Base-by-base conservation (phyloP, 2,888 invertebrate species). In the Eristalis intricaria region DNA sequence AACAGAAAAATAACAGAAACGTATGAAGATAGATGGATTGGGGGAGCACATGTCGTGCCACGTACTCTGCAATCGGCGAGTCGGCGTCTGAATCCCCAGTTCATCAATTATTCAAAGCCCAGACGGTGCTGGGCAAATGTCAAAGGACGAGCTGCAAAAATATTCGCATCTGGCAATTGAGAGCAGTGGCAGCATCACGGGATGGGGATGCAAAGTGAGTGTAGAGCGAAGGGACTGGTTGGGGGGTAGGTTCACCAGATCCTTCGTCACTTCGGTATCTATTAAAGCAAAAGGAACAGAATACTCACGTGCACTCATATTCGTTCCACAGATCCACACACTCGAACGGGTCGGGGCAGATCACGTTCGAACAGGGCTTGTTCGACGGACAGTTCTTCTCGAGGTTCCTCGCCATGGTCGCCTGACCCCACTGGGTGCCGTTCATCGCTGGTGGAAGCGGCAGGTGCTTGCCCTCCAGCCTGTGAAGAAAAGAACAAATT, bases 261-360 rank as follows among this genome's bases (percentile, higher is more conserved):
- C 56, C 29, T 50, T 65, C 64, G 32, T 64, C 60, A 68, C 66
- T 19, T 61, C 29, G 29, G 10, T 32, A 10, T 32, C 8, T 32
- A 32, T 32, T 32, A 32, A 10, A 8, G 10, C 32, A 32, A 0
- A 8, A 56, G 38, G 74, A 26, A 26, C 8, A 43, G 22, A 75
- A 90, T 91, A 96, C 98, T 96, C 94, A 99, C 98, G 98, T 98
- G 98, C 99, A 99, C 93, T 99, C 98, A 91, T 98, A 98, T 93
- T 98, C 97, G 93, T 99, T 99, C 99, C 99, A 99, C 15, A 99
- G 95, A 94, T 98, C 99, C 89, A 98, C 97, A 93, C 98, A 99
- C 91, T 98, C 98, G 93, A 98, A 98, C 13, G 97, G 98, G 91
- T 97, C 97, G 0, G 97, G 97, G 92, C 99, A 99, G 91, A 98